These are phyloP conservation scores for Panzeria rudis DNA, from an alignment of 2,888 invertebrate species.

Conservation along the genomic window DNA sequence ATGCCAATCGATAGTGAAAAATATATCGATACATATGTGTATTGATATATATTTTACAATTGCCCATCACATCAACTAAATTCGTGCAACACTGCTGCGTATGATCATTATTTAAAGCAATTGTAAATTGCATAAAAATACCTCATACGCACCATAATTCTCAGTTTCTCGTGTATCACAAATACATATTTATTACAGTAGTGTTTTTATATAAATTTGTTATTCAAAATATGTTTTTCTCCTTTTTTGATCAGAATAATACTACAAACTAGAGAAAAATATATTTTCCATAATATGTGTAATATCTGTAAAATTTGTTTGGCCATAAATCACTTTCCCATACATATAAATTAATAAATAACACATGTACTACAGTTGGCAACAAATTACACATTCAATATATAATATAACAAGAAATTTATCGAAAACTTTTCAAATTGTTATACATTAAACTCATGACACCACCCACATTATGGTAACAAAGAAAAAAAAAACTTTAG, in stretches of 20 bases:
- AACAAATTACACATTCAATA: slow-evolving; percentile 63
- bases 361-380: slow-evolving; percentile 54
- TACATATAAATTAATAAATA: slow-evolving; percentile 59
- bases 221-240: slow-evolving; percentile 4
- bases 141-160: too few relatives aligned
- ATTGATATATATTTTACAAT: too few relatives aligned
- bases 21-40: too few relatives aligned
- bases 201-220: too few relatives aligned
- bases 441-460: slow-evolving; percentile 61
- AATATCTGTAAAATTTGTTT: slow-evolving; percentile 35
- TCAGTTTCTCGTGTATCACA: too few relatives aligned
- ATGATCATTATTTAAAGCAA: too few relatives aligned
- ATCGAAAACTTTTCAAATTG: slow-evolving; percentile 67
- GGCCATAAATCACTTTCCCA: slow-evolving; percentile 54
- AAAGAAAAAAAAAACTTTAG: slow-evolving; percentile 1
- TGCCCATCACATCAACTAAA: too few relatives aligned
- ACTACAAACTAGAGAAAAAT: neutral
- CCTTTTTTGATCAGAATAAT: neutral
- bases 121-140: too few relatives aligned
- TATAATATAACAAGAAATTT: slow-evolving; percentile 61
- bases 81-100: too few relatives aligned
- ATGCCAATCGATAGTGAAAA: too few relatives aligned
- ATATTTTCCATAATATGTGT: slow-evolving; percentile 19
- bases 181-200: too few relatives aligned
- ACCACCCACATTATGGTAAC: slow-evolving; percentile 40